phyloP scores from a whole-genome alignment of 2,888 invertebrate genomes.

The Idaea aversata region DNA sequence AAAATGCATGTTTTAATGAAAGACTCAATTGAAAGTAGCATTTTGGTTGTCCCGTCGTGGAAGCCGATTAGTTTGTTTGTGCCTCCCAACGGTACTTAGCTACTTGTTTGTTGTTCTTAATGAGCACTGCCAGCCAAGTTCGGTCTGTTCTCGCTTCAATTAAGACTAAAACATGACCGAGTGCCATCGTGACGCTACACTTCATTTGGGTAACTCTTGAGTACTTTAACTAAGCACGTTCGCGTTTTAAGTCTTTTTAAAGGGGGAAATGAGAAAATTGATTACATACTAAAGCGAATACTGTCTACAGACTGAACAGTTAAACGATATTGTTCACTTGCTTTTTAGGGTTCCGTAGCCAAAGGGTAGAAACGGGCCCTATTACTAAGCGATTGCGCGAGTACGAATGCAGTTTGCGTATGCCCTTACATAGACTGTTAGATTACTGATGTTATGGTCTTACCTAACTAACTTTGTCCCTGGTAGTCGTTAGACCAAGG shows the following conservation, averaged over 20 bases:
- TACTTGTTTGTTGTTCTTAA: slow-evolving; percentile 77
- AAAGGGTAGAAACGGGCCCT: too few species aligned
- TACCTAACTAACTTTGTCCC: too few species aligned
- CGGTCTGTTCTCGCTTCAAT: slow-evolving; percentile 72
- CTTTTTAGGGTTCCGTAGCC: too few species aligned
- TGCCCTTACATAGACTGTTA: too few species aligned
- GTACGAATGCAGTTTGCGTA: too few species aligned
- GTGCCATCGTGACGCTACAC: slow-evolving; percentile 50
- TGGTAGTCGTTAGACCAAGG: too few species aligned
- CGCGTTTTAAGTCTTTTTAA: slow-evolving; percentile 5
- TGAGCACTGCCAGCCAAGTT: slow-evolving; percentile 75
- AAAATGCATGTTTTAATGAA: slow-evolving; percentile 5
- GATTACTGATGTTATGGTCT: too few species aligned
- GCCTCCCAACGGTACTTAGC: slow-evolving; percentile 58
- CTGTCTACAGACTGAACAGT: too few species aligned
- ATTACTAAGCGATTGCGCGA: too few species aligned
- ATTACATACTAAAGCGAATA: neutral
- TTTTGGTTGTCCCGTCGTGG: slow-evolving; percentile 31
- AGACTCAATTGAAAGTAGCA: slow-evolving; percentile 25
- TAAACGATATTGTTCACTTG: too few species aligned
- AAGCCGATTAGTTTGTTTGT: slow-evolving; percentile 73
- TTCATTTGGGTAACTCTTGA: slow-evolving; percentile 27
- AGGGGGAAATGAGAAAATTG: neutral
- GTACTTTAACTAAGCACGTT: slow-evolving; percentile 21
- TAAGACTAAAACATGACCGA: slow-evolving; percentile 74